phyloP scores from a whole-genome alignment of 2,888 invertebrate species.

The Melikaiella ostensackeni region DNA sequence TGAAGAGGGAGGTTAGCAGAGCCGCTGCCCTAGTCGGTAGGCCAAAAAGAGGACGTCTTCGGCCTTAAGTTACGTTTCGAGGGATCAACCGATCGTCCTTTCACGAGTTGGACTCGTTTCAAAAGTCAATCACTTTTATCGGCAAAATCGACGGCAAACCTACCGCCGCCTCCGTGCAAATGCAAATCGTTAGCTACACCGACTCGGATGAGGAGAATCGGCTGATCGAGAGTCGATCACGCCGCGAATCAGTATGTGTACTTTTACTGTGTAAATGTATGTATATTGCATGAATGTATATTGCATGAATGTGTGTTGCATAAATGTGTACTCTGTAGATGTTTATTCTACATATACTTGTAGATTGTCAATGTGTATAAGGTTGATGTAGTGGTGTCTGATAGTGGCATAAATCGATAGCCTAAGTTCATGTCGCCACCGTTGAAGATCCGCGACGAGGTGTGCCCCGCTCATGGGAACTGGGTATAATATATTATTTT shows the following conservation, averaged over 20 bases:
- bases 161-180: slow-evolving; percentile 38
- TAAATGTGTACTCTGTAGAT: background rate
- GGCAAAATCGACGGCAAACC: slow-evolving; percentile 46
- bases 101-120: slow-evolving; percentile 61
- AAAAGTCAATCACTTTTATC: slow-evolving; percentile 72
- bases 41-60: slow-evolving; percentile 38
- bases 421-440: slow-evolving; percentile 40
- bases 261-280: background rate
- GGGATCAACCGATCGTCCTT: slow-evolving; percentile 41
- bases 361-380: background rate
- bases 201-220: slow-evolving; percentile 28
- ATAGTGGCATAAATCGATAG: slow-evolving; percentile 49
- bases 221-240: slow-evolving; percentile 51
- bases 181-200: slow-evolving; percentile 42
- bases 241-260: background rate
- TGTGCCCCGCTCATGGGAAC: slow-evolving; percentile 55
- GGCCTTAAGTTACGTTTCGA: slow-evolving; percentile 45
- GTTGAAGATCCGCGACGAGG: slow-evolving; percentile 44
- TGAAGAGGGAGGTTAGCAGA: slow-evolving; percentile 63
- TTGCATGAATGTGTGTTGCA: background rate
- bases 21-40: slow-evolving; percentile 36
- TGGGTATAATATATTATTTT: slow-evolving; percentile 55
- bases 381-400: background rate
- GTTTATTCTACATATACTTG: background rate
- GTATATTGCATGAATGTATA: too few relatives aligned